Percentiles rank a stretch among this genome's conserved stretches.
phyloP scores from a whole-genome alignment of 2,113 vertebrate genomes.

The Entelurus aequoreus region DNA sequence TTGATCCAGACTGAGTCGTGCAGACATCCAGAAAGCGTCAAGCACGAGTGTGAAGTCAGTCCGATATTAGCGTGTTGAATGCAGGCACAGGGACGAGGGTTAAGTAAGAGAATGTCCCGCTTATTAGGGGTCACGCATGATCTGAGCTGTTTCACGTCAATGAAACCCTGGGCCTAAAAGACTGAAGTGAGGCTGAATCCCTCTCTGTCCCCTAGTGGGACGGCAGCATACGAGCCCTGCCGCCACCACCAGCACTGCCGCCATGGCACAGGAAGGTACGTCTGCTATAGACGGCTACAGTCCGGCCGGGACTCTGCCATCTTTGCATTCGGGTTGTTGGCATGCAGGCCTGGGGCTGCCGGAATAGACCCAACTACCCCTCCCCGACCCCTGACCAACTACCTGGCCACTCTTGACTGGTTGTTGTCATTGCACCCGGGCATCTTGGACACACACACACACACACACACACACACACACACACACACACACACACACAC shows the following conservation, averaged over 20 bases:
- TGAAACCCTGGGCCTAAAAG: too few relatives aligned
- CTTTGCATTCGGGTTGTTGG: conserved; percentile 61
- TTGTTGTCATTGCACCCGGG: conserved; percentile 31
- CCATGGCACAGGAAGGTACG: conserved; percentile 93
- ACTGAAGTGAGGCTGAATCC: conserved; percentile 56
- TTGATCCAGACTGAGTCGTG: conserved; percentile 13
- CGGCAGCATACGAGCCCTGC: conserved; percentile 93
- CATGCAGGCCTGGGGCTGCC: conserved; percentile 64
- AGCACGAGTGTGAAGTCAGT: not conserved
- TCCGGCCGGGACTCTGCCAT: conserved; percentile 41
- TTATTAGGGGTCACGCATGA: too few relatives aligned
- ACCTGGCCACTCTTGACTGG: conserved; percentile 40
- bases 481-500: not conserved
- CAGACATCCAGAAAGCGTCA: conserved; percentile 26
- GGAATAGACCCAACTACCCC: conserved; percentile 31
- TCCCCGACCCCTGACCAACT: conserved; percentile 43
- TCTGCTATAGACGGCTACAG: conserved; percentile 50
- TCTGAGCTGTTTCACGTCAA: too few relatives aligned
- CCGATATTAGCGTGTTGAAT: not conserved
- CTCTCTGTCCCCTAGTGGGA: conserved; percentile 90
- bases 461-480: too few relatives aligned
- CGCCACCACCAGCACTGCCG: conserved; percentile 88
- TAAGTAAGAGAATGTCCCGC: too few relatives aligned
- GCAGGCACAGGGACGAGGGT: too few relatives aligned
- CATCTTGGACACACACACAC: conserved; percentile 15